Percentiles rank a stretch among this genome's conserved stretches.
These are phyloP conservation scores for Lophotis ruficrista DNA, from an alignment of 2,113 vertebrate species.

Conservation along the genomic window DNA sequence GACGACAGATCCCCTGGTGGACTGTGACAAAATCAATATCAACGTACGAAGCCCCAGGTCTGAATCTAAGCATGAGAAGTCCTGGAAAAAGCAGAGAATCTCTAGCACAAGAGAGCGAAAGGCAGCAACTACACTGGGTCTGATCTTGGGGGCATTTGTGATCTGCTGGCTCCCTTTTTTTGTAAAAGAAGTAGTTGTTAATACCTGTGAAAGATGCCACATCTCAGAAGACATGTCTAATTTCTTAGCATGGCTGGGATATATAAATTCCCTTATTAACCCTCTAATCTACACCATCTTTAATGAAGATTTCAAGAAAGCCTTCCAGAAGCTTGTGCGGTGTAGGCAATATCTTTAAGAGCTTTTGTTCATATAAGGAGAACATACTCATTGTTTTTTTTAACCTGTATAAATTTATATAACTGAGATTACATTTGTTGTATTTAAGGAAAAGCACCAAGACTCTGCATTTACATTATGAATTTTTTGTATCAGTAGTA, in stretches of 20 bases:
- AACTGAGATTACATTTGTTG: constrained; percentile 11
- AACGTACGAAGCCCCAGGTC: constrained; percentile 75
- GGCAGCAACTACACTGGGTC: constrained; percentile 91
- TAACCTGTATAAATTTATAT: constrained; percentile 54
- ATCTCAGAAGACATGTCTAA: constrained; percentile 90
- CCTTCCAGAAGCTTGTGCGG: constrained; percentile 92
- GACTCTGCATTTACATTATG: not conserved
- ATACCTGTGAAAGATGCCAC: constrained; percentile 86
- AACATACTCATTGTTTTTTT: not conserved
- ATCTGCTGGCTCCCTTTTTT: constrained; percentile 99
- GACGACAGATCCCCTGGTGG: constrained; percentile 89
- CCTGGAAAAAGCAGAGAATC: constrained; percentile 88
- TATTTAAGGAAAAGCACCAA: constrained; percentile 39
- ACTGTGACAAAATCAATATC: constrained; percentile 82
- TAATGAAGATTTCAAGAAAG: constrained; percentile 99
- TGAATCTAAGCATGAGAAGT: constrained; percentile 82
- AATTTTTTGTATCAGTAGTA: constrained; percentile 38
- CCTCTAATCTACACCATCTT: constrained; percentile 98
- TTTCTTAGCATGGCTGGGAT: constrained; percentile 96
- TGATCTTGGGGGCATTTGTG: constrained; percentile 96
- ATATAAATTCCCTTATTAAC: constrained; percentile 98
- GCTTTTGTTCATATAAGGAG: constrained; percentile 1
- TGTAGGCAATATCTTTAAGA: constrained; percentile 85
- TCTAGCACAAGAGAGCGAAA: constrained; percentile 91
- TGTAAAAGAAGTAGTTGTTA: constrained; percentile 95